Base-by-base conservation (phyloP, 1,140 invertebrate genomes). In the Sitobion miscanthi region DNA sequence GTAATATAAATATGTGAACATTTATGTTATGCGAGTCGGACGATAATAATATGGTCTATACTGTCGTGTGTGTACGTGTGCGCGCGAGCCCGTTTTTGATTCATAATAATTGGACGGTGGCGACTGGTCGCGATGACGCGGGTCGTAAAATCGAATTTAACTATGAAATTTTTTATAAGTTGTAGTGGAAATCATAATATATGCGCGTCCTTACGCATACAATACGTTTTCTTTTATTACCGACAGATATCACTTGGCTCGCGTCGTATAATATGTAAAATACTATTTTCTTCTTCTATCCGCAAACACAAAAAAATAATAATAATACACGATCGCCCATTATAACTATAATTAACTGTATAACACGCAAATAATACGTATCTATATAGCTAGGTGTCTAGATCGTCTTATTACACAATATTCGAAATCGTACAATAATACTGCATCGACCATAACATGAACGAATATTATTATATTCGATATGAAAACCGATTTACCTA, bases 21-120 rank as follows among this genome's bases (percentile, higher is more conserved):
- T 90, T 90, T 90, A 45, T 90, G 35, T 54, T 23, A 49, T 57
- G 54, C n/a, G 54, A 90, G 54, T 14, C 30, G 57, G 38, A 69
- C 45, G 45, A 54, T 57, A 57, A 38, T 49, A 54, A 69, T 62
- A 62, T n/a, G 57, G 88, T 30, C 35, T 62, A 30, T n/a, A 47
- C 85, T 62, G 14, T 9, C n/a, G 42, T 20, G 30, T 35, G 54
- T 25, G 7, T 57, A 23, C 1, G 11, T n/a, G 30, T 35, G 62
- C 4, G n/a, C 14, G 30, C 62, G 62, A n/a, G 47, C 85, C 38
- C 83, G 85, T 86, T 88, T 77, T 90, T 90, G 38, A 90, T 90
- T 90, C 89, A 90, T 90, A 90, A 90, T 90, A 90, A 90, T 25
- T 54, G 54, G 89, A 47, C 89, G 11, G 38, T 62, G 89, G 89